Evolutionary conservation across 64 coral and sea anemone species (phyloP).

Genomic region (Hydrozoanthus tunicans): DNA sequence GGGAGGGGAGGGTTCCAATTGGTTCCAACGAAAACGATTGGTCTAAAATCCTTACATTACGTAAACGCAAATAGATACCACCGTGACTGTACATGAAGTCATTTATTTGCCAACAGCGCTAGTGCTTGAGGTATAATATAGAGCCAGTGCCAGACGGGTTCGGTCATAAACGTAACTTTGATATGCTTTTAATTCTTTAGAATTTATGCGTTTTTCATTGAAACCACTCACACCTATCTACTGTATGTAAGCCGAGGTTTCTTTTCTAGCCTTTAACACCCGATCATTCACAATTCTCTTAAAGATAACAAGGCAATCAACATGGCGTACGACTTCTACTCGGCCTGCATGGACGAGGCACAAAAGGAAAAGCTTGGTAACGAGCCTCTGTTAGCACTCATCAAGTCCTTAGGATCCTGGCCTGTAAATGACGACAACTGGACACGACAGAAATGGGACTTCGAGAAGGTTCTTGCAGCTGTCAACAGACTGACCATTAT

Average conservation of each 20-base stretch:
- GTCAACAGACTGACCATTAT: slow-evolving; percentile 3
- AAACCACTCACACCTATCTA: background rate
- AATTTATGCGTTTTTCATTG: too few relatives aligned
- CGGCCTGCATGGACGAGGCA: background rate
- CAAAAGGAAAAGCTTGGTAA: background rate
- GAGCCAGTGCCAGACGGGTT: too few relatives aligned
- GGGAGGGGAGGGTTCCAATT: too few relatives aligned
- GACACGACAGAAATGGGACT: slow-evolving; percentile 14
- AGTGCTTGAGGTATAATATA: too few relatives aligned
- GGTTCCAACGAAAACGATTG: too few relatives aligned
- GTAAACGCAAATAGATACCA: too few relatives aligned
- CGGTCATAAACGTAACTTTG: too few relatives aligned
- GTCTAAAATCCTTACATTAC: too few relatives aligned
- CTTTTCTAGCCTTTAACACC: background rate
- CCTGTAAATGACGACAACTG: slow-evolving; percentile 41
- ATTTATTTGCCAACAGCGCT: too few relatives aligned
- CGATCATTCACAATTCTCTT: background rate
- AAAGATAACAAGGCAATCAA: slow-evolving; percentile 41
- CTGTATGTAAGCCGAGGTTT: background rate
- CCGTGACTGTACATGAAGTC: too few relatives aligned
- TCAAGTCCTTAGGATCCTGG: slow-evolving; percentile 52
- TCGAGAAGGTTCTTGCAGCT: background rate
- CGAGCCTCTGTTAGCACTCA: slow-evolving; percentile 16
- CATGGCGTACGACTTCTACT: slow-evolving; percentile 55
- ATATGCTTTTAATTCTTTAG: too few relatives aligned